Base-by-base conservation (phyloP, 2,797 vertebrate genomes). In the Arctocebus calabarensis region DNA sequence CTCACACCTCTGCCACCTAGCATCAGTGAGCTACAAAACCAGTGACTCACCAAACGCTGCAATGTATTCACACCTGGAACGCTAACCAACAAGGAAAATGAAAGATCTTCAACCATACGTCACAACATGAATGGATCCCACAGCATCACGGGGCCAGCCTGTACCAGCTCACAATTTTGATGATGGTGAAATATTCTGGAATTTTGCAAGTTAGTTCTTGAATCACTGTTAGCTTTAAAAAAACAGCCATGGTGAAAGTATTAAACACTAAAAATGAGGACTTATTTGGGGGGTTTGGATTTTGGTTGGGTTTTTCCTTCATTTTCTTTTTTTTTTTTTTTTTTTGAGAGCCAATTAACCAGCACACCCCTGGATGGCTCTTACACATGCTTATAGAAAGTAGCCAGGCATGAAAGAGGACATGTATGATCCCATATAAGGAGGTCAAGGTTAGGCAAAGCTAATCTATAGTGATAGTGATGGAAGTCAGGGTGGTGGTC, bases 341-440 rank as follows among this genome's bases (percentile, higher is more conserved):
- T 48, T 4, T 48, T 48, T 48, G 14, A 52, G 48, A 52, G 7
- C n/a, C 16, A 34, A 3, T 23, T 37, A 48, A 32, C n/a, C 2
- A 75, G 82, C 82, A 62, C 12, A n/a, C 13, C 75, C n/a, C 32
- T 9, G 43, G 61, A 23, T 4, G 12, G n/a, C 22, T 64, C 64
- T 87, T 27, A 59, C 34, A 71, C 57, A 71, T 0, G 16, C 45
- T 29, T 17, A 43, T 29, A 16, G 0, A 37, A 68, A 43, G 40
- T 48, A 40, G 3, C 52, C 16, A 66, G 32, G 55, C 25, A 45
- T 14, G 34, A 86, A 32, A 43, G 9, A 57, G 29, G 48, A 40
- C 48, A n/a, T 0, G 0, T 6, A 34, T 5, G 12, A 9, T 3
- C 29, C 40, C 52, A 40, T 12, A 52, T 3, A 68, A 52, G 14